Evolutionary conservation across 2,113 vertebrate genomes (phyloP).

Genomic region (Xiphophorus couchianus): DNA sequence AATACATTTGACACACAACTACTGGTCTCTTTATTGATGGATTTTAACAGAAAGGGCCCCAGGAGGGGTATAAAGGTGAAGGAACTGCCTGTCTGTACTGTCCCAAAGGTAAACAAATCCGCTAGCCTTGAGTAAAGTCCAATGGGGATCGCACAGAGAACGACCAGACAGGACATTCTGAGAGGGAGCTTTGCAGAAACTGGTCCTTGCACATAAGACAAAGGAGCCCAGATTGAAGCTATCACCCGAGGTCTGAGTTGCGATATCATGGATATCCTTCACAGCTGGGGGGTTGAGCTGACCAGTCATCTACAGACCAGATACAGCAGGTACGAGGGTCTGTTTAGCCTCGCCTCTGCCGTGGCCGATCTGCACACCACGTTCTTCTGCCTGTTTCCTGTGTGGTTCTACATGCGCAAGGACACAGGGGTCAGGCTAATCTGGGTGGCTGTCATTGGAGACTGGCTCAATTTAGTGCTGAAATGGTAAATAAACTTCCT

Average conservation of each 20-base stretch:
- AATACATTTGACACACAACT: neutral
- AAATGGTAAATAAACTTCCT: constrained; percentile 87
- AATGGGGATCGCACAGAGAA: constrained; percentile 35
- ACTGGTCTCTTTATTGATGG: constrained; percentile 14
- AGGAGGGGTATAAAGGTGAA: constrained; percentile 64
- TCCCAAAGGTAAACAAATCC: constrained; percentile 74
- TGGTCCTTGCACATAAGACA: neutral
- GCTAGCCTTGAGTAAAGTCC: constrained; percentile 82
- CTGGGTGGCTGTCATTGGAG: constrained; percentile 94
- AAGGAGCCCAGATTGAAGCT: constrained; percentile 9
- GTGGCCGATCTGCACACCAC: constrained; percentile 91
- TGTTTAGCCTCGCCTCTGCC: constrained; percentile 88
- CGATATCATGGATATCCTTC: constrained; percentile 85
- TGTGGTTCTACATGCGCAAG: constrained; percentile 90
- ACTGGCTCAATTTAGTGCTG: constrained; percentile 96
- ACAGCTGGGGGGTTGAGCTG: constrained; percentile 84
- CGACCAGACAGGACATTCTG: constrained; percentile 10
- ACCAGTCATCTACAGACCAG: constrained; percentile 84
- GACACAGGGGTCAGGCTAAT: constrained; percentile 87
- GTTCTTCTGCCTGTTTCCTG: constrained; percentile 90
- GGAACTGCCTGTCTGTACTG: constrained; percentile 50
- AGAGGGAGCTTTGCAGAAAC: constrained; percentile 4
- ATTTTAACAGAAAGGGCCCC: constrained; percentile 20
- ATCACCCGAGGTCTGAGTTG: constrained; percentile 57
- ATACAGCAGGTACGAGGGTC: constrained; percentile 82